Conservation (phyloP, 2,797 vertebrate genomes). For the Sorex maritimensis region DNA sequence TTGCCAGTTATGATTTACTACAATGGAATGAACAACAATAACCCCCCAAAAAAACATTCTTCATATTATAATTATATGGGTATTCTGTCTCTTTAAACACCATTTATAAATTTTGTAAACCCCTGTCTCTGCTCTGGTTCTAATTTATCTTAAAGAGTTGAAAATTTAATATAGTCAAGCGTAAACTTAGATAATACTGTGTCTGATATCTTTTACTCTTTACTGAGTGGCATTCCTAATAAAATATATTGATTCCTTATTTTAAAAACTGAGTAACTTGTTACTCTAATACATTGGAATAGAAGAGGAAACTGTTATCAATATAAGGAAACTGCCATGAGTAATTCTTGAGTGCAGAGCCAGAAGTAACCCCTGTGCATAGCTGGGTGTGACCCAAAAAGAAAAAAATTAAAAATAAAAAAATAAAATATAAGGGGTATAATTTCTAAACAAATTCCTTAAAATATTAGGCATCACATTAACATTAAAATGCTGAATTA, state of each 20-base stretch:
- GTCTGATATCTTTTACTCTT: neutral
- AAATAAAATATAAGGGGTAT: neutral
- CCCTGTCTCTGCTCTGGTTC: neutral
- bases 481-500: conserved; percentile 66
- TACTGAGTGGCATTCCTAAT: neutral
- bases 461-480: neutral
- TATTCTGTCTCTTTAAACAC: neutral
- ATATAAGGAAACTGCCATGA: too few relatives aligned
- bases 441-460: neutral
- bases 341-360: too few relatives aligned
- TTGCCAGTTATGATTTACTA: too few relatives aligned
- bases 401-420: too few relatives aligned
- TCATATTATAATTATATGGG: too few relatives aligned
- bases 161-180: neutral
- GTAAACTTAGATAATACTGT: neutral
- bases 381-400: too few relatives aligned
- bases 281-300: neutral
- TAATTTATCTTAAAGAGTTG: neutral
- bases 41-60: too few relatives aligned
- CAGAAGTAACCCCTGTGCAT: too few relatives aligned
- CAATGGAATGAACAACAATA: too few relatives aligned
- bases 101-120: neutral
- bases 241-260: neutral
- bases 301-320: neutral
- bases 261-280: neutral